A percentile compares a stretch with the other conserved stretches of the same genome.
Evolutionary conservation across 2,113 vertebrate species (phyloP).

Genomic region (Setophaga petechia): DNA sequence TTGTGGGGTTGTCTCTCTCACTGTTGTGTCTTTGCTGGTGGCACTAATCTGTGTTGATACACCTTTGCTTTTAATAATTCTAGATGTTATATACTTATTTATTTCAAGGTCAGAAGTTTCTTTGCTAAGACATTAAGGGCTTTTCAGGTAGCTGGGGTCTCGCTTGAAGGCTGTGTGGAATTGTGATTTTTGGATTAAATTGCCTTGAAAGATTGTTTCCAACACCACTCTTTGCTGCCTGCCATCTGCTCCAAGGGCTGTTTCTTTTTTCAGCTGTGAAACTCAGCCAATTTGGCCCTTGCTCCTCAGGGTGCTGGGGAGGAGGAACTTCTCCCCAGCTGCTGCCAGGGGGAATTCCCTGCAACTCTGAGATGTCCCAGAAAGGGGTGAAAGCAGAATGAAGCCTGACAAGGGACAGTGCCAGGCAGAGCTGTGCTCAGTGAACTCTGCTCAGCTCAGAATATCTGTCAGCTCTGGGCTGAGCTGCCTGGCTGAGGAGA

Average conservation of each 20-base stretch:
- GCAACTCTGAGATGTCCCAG: conserved; percentile 14
- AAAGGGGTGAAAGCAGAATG: conserved; percentile 34
- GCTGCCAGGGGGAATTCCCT: conserved; percentile 49
- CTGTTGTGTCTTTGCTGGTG: neutral
- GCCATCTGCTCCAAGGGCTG: conserved; percentile 58
- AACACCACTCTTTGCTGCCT: conserved; percentile 38
- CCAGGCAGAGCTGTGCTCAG: conserved; percentile 11
- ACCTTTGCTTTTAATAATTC: neutral
- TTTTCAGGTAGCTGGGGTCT: neutral
- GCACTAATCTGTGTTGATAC: neutral
- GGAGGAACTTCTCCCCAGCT: conserved; percentile 34
- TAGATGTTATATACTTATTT: neutral
- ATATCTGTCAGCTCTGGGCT: conserved; percentile 8
- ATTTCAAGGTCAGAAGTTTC: neutral
- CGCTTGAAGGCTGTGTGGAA: neutral
- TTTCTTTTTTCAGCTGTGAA: conserved; percentile 61
- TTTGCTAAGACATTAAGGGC: neutral
- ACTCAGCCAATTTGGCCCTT: conserved; percentile 44
- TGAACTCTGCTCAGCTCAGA: neutral
- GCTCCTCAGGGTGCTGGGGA: conserved; percentile 22
- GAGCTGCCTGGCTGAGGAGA: neutral
- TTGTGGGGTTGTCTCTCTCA: neutral
- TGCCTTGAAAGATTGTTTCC: conserved; percentile 44
- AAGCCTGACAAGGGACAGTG: conserved; percentile 5
- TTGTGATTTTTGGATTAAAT: conserved; percentile 1